Conservation (phyloP, 2,113 vertebrate species). For the Grantiella picta region DNA sequence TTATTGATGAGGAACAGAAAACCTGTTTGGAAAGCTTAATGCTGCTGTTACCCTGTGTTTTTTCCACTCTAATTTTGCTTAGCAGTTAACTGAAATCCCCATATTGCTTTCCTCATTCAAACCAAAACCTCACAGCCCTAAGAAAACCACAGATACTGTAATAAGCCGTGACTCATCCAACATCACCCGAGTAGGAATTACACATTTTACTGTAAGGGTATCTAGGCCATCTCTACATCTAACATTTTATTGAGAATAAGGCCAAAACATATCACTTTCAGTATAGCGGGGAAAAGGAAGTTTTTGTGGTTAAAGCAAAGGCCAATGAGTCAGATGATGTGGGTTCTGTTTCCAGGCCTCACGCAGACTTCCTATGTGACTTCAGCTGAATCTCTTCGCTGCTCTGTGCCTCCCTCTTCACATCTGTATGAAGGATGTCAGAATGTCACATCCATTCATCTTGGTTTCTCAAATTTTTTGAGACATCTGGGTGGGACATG, state of each 20-base stretch:
- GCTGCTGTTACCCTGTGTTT: neutral
- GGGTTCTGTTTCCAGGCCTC: constrained; percentile 59
- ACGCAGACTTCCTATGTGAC: constrained; percentile 30
- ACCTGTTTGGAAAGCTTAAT: neutral
- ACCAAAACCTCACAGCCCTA: constrained; percentile 42
- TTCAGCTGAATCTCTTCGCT: neutral
- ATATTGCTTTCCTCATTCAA: constrained; percentile 36
- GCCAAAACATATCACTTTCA: constrained; percentile 60
- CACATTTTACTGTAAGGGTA: constrained; percentile 64
- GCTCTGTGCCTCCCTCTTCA: constrained; percentile 34
- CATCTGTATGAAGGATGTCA: constrained; percentile 57
- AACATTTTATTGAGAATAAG: constrained; percentile 43
- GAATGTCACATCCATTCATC: constrained; percentile 50
- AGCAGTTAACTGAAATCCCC: constrained; percentile 58
- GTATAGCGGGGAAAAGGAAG: constrained; percentile 43
- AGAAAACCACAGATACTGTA: constrained; percentile 56
- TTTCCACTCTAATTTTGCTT: constrained; percentile 46
- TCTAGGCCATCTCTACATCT: constrained; percentile 63
- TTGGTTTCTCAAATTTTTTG: constrained; percentile 32
- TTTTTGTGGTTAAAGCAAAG: constrained; percentile 65
- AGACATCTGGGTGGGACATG: constrained; percentile 63
- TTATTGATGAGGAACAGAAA: neutral
- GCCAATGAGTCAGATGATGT: constrained; percentile 60
- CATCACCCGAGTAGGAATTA: constrained; percentile 28
- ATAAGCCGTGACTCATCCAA: constrained; percentile 53